phyloP scores from a whole-genome alignment of 1,140 invertebrate species.

The Trichonephila clavata region DNA sequence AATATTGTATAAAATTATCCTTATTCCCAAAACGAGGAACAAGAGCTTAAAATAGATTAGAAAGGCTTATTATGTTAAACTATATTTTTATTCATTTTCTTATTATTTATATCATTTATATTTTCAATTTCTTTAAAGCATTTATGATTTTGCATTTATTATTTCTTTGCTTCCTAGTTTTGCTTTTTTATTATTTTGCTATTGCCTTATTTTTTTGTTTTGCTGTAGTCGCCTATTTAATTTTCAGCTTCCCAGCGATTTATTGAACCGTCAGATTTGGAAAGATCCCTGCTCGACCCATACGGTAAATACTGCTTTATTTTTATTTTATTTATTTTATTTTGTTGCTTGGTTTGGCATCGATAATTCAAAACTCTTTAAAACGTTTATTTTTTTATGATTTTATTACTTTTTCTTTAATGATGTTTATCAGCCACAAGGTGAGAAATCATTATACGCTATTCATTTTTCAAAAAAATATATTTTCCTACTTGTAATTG shows the following conservation, averaged over 20 bases:
- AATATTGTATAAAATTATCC: too few relatives aligned
- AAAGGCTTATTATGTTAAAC: too few relatives aligned
- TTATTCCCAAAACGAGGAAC: too few relatives aligned
- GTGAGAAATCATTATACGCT: background rate
- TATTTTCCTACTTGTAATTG: background rate
- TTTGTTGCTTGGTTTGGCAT: background rate
- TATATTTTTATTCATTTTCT: too few relatives aligned
- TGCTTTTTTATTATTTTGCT: conserved; percentile 38
- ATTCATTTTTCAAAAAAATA: background rate
- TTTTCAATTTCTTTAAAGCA: background rate
- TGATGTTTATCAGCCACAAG: background rate
- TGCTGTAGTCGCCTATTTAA: conserved; percentile 67
- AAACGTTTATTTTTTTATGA: background rate
- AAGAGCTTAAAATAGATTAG: too few relatives aligned
- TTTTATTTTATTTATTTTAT: conserved; percentile 27
- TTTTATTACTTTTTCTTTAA: background rate
- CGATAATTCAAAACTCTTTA: background rate
- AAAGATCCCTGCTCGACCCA: conserved; percentile 70
- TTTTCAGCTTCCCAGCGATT: conserved; percentile 71
- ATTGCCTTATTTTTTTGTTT: conserved; percentile 56
- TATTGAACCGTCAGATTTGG: conserved; percentile 60
- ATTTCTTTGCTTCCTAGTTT: conserved; percentile 36
- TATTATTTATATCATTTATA: too few relatives aligned
- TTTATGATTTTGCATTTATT: conserved; percentile 42
- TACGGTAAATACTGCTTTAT: conserved; percentile 67